These are phyloP conservation scores for Charina bottae DNA, from an alignment of 2,113 vertebrate species.

Conservation along the genomic window DNA sequence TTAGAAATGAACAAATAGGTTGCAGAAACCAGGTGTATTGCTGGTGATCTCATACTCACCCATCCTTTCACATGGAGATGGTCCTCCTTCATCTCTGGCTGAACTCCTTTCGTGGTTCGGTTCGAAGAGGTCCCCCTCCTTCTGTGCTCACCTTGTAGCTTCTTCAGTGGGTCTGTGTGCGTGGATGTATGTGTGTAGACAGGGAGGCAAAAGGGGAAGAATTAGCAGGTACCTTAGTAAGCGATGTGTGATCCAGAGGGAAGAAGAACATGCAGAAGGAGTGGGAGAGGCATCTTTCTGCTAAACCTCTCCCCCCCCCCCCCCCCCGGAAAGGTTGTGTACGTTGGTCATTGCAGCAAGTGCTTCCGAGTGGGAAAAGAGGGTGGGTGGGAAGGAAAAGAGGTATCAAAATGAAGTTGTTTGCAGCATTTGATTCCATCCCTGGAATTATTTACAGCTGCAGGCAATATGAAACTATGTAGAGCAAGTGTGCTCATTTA, in stretches of 20 bases:
- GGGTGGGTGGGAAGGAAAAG: slow-evolving; percentile 22
- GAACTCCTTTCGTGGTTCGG: background rate
- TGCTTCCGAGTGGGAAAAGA: slow-evolving; percentile 56
- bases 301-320: slow-evolving; percentile 12
- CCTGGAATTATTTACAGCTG: slow-evolving; percentile 80
- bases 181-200: background rate
- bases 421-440: slow-evolving; percentile 75
- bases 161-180: rapidly evolving
- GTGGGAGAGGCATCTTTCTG: rapidly evolving
- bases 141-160: background rate
- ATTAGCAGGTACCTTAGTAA: slow-evolving; percentile 34
- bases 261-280: background rate
- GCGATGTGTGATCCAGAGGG: slow-evolving; percentile 20
- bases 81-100: background rate
- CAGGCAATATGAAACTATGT: slow-evolving; percentile 78
- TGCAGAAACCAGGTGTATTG: background rate
- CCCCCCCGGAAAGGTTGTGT: slow-evolving; percentile 47
- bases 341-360: slow-evolving; percentile 54
- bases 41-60: background rate
- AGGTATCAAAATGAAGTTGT: slow-evolving; percentile 73
- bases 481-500: slow-evolving; percentile 80
- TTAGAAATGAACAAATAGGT: background rate
- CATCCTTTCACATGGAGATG: too few species aligned
- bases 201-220: background rate
- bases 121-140: background rate